phyloP scores from a whole-genome alignment of 2,113 vertebrate species.

The Fukomys damarensis region DNA sequence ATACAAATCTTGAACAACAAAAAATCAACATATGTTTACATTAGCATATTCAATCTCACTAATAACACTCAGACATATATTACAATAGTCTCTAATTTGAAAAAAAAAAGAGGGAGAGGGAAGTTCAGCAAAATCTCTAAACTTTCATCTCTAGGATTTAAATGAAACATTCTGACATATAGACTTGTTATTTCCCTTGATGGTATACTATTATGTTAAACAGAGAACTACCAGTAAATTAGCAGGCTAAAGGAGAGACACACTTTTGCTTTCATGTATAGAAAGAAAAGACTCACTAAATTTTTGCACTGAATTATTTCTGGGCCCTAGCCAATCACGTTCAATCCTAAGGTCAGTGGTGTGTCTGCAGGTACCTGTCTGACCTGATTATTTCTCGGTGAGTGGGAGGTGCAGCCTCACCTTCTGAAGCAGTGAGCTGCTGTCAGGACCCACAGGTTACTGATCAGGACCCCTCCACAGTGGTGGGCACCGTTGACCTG shows the following conservation, averaged over 20 bases:
- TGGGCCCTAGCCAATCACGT: background rate
- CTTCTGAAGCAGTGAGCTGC: constrained; percentile 91
- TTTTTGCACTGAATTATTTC: background rate
- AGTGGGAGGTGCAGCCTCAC: constrained; percentile 50
- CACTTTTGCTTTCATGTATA: background rate
- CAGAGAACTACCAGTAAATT: background rate
- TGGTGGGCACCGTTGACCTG: constrained; percentile 84
- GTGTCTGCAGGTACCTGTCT: background rate
- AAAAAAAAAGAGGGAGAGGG: background rate
- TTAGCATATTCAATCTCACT: background rate
- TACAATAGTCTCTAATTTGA: background rate
- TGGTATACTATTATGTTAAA: background rate
- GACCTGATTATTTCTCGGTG: background rate
- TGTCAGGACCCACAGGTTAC: constrained; percentile 88
- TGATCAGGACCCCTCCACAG: constrained; percentile 91
- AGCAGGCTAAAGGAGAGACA: background rate
- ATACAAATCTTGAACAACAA: background rate
- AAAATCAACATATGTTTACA: background rate
- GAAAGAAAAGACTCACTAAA: background rate
- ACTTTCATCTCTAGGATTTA: background rate
- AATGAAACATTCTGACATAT: background rate
- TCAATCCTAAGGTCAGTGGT: background rate
- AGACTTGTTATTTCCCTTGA: background rate
- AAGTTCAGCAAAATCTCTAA: background rate
- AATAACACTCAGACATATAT: background rate